Evolutionary conservation across 2,113 vertebrate species (phyloP), one percentile per base, ranked within the genome.

Genomic region (Pangasianodon gigas): DNA sequence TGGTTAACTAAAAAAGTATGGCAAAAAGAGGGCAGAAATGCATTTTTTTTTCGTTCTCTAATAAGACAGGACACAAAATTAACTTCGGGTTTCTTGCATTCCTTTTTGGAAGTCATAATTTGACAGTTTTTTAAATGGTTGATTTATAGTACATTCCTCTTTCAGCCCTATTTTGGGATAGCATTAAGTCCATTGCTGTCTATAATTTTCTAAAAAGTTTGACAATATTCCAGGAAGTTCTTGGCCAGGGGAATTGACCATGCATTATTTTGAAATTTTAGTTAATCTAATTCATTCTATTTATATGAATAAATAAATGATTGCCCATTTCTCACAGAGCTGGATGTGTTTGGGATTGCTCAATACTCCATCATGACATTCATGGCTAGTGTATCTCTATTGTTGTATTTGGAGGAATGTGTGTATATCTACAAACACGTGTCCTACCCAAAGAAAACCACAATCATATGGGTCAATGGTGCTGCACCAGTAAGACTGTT

Each of bases 381-480:
- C 91, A 97, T 97, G 97, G 93, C 96, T 0, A 80, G 94, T 10
- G 37, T 96, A 74, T 96, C 96, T 77, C 92, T 96, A 89, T 91
- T 97, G 77, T 93, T 98, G 19, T 97, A 97, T 94, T 91, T 97
- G 92, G 97, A 98, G 91, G 96, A 96, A 93, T 96, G 94, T 0
- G 54, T 95, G 85, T 98, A 96, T 58, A 94, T 98, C 91, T 97
- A 97, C 89, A 96, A 87, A 92, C 97, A 97, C 79, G 89, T 95
- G 29, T 92, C 95, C 0, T 93, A 95, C 44, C 96, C 96, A 86
- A 98, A 97, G 95, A 97, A 96, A 92, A 96, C 96, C 0, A 95
- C 95, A 86, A 94, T 97, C 46, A 97, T 98, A 71, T 97, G 97
- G 97, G 93, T 97, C 86, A 98, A 93, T 89, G 96, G 97, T 71